Evolutionary conservation across 2,888 invertebrate genomes (phyloP).

Genomic region (Drosophila falleni): DNA sequence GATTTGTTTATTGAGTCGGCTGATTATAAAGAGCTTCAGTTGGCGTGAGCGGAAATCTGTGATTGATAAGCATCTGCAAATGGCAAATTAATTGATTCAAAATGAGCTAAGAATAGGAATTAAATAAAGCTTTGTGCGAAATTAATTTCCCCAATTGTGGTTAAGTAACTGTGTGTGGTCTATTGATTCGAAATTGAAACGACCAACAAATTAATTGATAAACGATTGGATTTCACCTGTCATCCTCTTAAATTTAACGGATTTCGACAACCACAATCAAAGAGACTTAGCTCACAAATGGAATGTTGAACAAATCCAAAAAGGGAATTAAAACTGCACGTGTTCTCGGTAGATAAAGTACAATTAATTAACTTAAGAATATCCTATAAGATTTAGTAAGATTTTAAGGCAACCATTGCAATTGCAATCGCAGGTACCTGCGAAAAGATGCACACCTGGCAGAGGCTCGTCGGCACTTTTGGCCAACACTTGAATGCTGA

Average conservation of each 20-base stretch:
- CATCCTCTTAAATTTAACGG: constrained; percentile 8
- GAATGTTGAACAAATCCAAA: not conserved
- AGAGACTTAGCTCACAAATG: constrained; percentile 5
- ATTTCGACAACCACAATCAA: not conserved
- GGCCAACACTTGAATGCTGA: constrained; percentile 64
- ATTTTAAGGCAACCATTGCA: not conserved
- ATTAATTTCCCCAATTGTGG: constrained; percentile 30
- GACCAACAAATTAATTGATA: constrained; percentile 41
- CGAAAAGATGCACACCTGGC: constrained; percentile 59
- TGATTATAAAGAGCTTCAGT: constrained; percentile 23
- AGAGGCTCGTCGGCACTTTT: constrained; percentile 5
- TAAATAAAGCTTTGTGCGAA: constrained; percentile 35
- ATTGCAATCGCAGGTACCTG: not conserved
- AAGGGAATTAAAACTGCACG: constrained; percentile 2
- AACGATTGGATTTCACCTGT: constrained; percentile 31
- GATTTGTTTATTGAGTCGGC: constrained; percentile 50
- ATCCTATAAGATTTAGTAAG: not conserved
- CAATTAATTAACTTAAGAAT: constrained; percentile 8
- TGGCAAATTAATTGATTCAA: constrained; percentile 74
- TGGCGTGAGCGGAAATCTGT: constrained; percentile 51
- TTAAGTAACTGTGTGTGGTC: constrained; percentile 5
- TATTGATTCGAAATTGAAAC: constrained; percentile 34
- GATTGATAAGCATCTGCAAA: constrained; percentile 61
- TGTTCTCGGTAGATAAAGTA: not conserved
- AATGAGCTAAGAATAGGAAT: constrained; percentile 35